These are phyloP conservation scores for Porites cylindrica DNA, from an alignment of 92 coral and sea anemone genomes.

Conservation along the genomic window DNA sequence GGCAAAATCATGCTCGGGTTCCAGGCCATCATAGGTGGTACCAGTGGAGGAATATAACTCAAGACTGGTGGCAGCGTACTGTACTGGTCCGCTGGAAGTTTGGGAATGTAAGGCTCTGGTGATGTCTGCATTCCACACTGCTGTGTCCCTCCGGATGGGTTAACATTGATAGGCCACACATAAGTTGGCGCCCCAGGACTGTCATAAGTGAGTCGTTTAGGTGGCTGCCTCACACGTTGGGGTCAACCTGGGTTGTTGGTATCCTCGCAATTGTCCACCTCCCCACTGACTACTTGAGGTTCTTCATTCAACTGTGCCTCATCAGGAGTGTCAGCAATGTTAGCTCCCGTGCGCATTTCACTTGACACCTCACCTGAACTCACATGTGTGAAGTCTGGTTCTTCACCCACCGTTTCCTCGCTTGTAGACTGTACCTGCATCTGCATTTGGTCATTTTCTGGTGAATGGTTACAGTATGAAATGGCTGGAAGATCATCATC, in stretches of 20 bases:
- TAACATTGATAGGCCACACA: not conserved
- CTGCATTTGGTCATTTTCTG: constrained; percentile 2
- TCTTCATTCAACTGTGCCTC: constrained; percentile 9
- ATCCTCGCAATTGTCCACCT: constrained; percentile 4
- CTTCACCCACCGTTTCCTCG: not conserved
- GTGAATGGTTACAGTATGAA: constrained; percentile 3
- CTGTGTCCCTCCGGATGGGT: not conserved
- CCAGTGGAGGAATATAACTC: not conserved
- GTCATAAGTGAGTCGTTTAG: not conserved
- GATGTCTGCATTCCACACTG: not conserved
- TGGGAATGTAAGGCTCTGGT: not conserved
- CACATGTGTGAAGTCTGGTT: not conserved
- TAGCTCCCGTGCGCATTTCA: not conserved
- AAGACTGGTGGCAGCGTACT: not conserved
- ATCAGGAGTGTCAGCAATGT: constrained; percentile 8
- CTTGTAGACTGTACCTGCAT: constrained; percentile 8
- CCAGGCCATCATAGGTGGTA: constrained; percentile 11
- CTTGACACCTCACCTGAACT: not conserved
- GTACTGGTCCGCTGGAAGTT: not conserved
- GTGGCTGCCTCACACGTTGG: constrained; percentile 20
- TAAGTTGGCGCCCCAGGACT: constrained; percentile 23
- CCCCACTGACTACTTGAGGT: not conserved
- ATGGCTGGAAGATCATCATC: constrained; percentile 18
- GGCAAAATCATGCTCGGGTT: not conserved
- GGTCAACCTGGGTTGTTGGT: not conserved